Conservation (phyloP, 2,888 invertebrate genomes). For the Polyommatus icarus region DNA sequence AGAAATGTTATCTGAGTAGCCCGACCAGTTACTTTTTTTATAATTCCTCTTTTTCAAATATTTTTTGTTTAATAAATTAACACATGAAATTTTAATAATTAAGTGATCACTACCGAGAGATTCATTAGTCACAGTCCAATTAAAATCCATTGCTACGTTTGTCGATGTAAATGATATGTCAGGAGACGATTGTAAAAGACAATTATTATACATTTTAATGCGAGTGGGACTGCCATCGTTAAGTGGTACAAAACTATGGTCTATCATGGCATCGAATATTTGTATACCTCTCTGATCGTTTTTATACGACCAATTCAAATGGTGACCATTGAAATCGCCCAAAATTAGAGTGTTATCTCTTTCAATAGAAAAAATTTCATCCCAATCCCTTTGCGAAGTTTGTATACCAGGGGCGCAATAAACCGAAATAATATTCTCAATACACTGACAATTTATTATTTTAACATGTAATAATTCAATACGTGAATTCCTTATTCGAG, state of each 20-base stretch:
- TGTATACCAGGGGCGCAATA: constrained; percentile 33
- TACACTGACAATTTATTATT: constrained; percentile 6
- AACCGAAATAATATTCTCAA: constrained; percentile 21
- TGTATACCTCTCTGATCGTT: no score
- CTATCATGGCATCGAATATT: no score
- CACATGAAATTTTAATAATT: constrained; percentile 23
- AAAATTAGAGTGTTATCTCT: constrained; percentile 14
- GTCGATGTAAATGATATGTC: no score
- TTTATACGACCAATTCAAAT: no score
- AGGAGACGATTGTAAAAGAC: no score
- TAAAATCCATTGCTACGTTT: no score
- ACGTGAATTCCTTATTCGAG: constrained; percentile 18
- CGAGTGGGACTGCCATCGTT: no score
- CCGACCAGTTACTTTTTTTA: constrained; percentile 1
- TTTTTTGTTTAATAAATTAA: background rate
- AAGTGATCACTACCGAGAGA: constrained; percentile 37
- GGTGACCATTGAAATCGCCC: background rate
- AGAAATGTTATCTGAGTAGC: background rate
- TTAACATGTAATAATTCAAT: background rate
- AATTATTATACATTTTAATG: no score
- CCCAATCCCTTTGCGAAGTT: constrained; percentile 22
- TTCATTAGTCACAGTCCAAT: constrained; percentile 26
- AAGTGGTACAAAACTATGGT: no score
- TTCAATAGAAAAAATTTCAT: constrained; percentile 21
- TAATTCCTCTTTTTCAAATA: constrained; percentile 17